Conservation (phyloP, 1,140 invertebrate genomes). For the Rhynchophorus ferrugineus region DNA sequence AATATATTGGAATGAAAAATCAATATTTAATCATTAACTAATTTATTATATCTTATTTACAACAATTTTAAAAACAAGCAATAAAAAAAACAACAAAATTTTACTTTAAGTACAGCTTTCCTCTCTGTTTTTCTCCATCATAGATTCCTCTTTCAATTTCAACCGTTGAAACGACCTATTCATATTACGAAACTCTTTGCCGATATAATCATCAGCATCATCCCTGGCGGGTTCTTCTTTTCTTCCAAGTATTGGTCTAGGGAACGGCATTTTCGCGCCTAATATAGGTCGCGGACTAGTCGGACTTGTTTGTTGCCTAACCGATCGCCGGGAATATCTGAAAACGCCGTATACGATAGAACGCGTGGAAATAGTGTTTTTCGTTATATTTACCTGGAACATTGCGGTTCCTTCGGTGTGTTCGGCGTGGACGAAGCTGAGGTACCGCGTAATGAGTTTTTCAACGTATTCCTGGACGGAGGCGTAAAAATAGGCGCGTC, state of each 20-base stretch:
- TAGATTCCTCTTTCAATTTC: conserved; percentile 30
- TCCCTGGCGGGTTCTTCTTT: conserved; percentile 22
- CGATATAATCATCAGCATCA: conserved; percentile 27
- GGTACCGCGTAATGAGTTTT: conserved; percentile 1
- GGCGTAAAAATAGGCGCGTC: conserved; percentile 18
- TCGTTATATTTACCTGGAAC: conserved; percentile 20
- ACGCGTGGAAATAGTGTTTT: no score
- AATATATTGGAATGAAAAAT: no score
- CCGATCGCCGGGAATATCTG: conserved; percentile 33
- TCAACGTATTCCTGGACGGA: conserved; percentile 5
- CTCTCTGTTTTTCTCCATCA: conserved; percentile 5
- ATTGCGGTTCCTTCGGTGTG: conserved; percentile 16
- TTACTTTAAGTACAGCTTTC: conserved; percentile 16
- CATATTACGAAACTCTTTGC: conserved; percentile 31
- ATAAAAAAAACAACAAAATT: no score
- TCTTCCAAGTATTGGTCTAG: conserved; percentile 33
- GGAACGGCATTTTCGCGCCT: conserved; percentile 30
- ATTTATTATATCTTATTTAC: no score
- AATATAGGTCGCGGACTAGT: conserved; percentile 33
- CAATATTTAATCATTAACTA: no score
- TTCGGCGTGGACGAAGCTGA: conserved; percentile 8
- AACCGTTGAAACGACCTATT: conserved; percentile 28
- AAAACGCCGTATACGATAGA: conserved; percentile 14
- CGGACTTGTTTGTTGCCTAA: conserved; percentile 16
- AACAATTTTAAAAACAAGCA: no score